phyloP scores from a whole-genome alignment of 1,140 invertebrate species.

The Drosophila kepulauana region DNA sequence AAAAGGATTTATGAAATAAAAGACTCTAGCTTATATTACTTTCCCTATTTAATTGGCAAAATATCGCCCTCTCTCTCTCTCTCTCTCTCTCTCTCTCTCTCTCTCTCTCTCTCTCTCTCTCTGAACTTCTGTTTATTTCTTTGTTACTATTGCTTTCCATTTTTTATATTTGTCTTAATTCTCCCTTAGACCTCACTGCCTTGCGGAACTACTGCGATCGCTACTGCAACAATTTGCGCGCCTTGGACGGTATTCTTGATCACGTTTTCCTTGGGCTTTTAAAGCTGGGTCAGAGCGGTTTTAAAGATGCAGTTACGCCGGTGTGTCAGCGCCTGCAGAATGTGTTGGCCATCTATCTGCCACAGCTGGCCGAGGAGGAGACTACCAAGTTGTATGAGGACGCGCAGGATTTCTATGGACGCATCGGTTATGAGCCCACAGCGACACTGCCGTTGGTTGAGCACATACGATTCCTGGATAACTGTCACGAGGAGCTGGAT shows the following conservation, averaged over 20 bases:
- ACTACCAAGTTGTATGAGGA: constrained; percentile 87
- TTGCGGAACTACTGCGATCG: constrained; percentile 87
- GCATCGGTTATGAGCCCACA: constrained; percentile 87
- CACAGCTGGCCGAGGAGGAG: constrained; percentile 87
- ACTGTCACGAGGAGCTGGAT: constrained; percentile 87
- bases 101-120: neutral
- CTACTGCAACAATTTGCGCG: constrained; percentile 87
- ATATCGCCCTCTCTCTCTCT: too few relatives aligned
- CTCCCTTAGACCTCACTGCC: constrained; percentile 85
- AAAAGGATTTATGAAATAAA: too few relatives aligned
- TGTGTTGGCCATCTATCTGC: constrained; percentile 87
- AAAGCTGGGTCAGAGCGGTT: constrained; percentile 88
- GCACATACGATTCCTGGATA: constrained; percentile 89
- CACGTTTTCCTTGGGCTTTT: constrained; percentile 89
- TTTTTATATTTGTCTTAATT: neutral
- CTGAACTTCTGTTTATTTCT: neutral
- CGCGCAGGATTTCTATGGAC: constrained; percentile 87
- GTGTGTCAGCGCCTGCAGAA: constrained; percentile 89
- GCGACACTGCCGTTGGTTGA: constrained; percentile 89
- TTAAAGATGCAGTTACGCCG: constrained; percentile 89
- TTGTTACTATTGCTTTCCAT: neutral
- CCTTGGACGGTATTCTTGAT: constrained; percentile 88
- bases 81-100: too few relatives aligned
- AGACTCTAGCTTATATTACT: too few relatives aligned
- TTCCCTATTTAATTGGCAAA: too few relatives aligned